Evolutionary conservation across 64 coral and sea anemone species (phyloP), one percentile per base, ranked within the genome.

Genomic region (Porites australiensis): DNA sequence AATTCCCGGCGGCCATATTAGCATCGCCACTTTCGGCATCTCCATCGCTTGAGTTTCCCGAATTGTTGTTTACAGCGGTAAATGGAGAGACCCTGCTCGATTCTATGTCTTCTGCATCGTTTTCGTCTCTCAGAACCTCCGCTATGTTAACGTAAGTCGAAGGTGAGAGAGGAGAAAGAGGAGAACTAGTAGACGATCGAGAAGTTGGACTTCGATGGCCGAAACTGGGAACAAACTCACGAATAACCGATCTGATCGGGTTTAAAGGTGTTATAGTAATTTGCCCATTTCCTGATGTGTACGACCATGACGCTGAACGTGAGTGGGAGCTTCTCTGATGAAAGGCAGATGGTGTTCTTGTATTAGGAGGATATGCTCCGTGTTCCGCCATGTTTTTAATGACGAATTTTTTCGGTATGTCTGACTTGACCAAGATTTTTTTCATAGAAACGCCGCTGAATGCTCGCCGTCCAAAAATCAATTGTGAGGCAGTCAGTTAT

Each of bases 171-270:
- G 95, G 95, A 51, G 95, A 98, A 50, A 94, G 82, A 1, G 92
- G 95, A 6, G 95, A 94, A 13, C 84, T 96, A 16, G 95, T 43
- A 4, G 95, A 89, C 7, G 95, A 89, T 60, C 95, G 87, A 5
- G 93, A 89, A 49, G 64, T 85, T 47, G 82, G 73, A 74, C 77
- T 90, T 48, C 92, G 52, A 43, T 74, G 80, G 6, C 94, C 91
- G 79, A 99, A 99, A 89, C 98, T 96, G 43, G 94, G 98, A 3
- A 96, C 98, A 82, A 99, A 96, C 80, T 99, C 98, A 4, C 98
- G 88, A 85, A 99, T 99, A 44, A 99, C 98, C 2, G 98, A 99
- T 50, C 88, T 90, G 69, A 99, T 63, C 15, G 98, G 98, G 43
- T 96, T 96, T 4, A 99, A 86, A 94, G 95, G 91, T 11, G 83